phyloP scores from a whole-genome alignment of 2,888 invertebrate species.

The Dioctria linearis region DNA sequence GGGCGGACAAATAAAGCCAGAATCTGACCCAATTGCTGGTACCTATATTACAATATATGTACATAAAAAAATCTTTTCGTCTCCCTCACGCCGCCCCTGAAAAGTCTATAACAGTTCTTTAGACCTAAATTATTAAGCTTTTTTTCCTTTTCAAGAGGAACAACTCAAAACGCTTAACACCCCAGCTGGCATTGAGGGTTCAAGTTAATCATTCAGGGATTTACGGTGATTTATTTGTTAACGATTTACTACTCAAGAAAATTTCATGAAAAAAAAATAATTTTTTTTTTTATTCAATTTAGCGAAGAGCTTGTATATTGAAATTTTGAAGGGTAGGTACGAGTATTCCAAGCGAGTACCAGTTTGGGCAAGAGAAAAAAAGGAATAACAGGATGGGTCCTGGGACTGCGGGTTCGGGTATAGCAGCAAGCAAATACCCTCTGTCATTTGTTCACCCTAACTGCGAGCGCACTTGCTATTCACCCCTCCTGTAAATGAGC shows the following conservation, averaged over 20 bases:
- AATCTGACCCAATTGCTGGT: constrained; percentile 44
- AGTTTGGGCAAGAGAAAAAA: constrained; percentile 22
- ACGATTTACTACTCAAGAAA: constrained; percentile 56
- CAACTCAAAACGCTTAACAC: constrained; percentile 51
- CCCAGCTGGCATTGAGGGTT: constrained; percentile 40
- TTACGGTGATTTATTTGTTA: constrained; percentile 59
- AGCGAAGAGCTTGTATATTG: background rate
- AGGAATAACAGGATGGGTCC: background rate
- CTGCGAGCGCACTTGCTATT: constrained; percentile 56
- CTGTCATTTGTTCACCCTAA: constrained; percentile 16
- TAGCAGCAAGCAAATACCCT: background rate
- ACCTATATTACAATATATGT: background rate
- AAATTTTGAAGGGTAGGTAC: background rate
- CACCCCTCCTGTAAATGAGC: constrained; percentile 59
- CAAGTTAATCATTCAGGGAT: constrained; percentile 58
- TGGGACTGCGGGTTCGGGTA: no score
- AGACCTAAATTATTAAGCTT: no score
- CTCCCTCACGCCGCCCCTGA: no score
- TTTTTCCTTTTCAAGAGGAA: constrained; percentile 7
- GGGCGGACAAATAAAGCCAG: constrained; percentile 2
- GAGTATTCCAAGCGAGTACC: constrained; percentile 2
- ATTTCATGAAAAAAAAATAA: constrained; percentile 53
- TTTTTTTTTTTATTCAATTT: constrained; percentile 55
- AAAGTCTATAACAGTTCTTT: no score
- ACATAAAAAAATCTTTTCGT: no score